Evolutionary conservation across 2,888 invertebrate genomes (phyloP).

Genomic region (Sarcophaga subvicina): DNA sequence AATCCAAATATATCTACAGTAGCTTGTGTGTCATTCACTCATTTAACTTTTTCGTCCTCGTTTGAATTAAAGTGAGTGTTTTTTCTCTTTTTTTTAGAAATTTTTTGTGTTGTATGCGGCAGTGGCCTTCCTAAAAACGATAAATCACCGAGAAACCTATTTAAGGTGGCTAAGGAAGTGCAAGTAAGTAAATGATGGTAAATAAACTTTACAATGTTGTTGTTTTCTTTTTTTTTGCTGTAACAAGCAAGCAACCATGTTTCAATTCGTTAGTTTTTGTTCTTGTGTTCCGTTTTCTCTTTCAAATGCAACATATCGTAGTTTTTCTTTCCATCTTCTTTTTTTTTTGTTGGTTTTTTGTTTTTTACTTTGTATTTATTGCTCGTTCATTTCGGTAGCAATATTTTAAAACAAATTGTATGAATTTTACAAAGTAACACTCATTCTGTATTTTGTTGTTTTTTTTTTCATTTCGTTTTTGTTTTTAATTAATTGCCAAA

Average conservation of each 20-base stretch:
- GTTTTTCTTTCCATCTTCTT: not conserved
- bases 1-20: no score
- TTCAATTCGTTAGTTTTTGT: not conserved
- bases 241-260: not conserved
- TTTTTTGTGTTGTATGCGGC: not conserved
- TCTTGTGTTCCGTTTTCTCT: not conserved
- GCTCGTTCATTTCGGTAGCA: slow-evolving; percentile 51
- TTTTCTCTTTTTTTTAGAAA: not conserved
- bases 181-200: slow-evolving; percentile 1
- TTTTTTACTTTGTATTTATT: not conserved
- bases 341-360: not conserved
- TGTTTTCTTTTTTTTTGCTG: slow-evolving; percentile 10
- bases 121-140: slow-evolving; percentile 34
- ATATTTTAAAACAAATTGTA: slow-evolving; percentile 67
- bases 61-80: not conserved
- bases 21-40: no score
- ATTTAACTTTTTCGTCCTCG: no score
- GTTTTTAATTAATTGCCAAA: slow-evolving; percentile 75
- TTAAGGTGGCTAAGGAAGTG: slow-evolving; percentile 21
- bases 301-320: not conserved
- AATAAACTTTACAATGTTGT: slow-evolving; percentile 47
- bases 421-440: slow-evolving; percentile 70
- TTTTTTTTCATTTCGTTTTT: not conserved
- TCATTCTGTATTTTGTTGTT: slow-evolving; percentile 36
- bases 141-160: slow-evolving; percentile 34